Evolutionary conservation across 2,113 vertebrate genomes (phyloP).

Genomic region (Leucoraja erinaceus): DNA sequence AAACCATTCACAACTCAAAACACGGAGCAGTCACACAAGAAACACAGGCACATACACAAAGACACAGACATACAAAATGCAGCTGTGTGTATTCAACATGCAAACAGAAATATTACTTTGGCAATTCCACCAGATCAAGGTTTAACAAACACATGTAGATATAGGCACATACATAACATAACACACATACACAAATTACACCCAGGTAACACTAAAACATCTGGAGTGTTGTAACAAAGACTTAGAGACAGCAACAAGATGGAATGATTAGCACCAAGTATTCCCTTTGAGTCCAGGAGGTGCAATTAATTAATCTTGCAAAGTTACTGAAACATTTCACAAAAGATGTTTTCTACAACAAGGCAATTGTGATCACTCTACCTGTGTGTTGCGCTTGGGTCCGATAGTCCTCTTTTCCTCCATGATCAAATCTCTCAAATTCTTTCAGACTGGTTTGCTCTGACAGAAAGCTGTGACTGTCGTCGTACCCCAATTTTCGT

Average conservation of each 20-base stretch:
- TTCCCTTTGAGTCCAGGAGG: background rate
- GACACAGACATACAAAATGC: too few species aligned
- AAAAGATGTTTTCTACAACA: background rate
- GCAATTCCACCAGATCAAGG: too few species aligned
- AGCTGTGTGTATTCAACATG: too few species aligned
- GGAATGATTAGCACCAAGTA: background rate
- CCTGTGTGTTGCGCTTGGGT: background rate
- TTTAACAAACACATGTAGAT: background rate
- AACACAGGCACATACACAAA: too few species aligned
- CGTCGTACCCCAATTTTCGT: background rate
- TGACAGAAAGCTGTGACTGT: background rate
- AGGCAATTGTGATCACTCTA: background rate
- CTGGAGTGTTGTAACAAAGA: background rate
- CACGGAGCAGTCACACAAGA: too few species aligned
- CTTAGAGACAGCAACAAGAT: background rate
- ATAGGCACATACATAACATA: too few species aligned
- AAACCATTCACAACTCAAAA: background rate
- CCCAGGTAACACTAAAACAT: background rate
- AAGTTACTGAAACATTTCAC: background rate
- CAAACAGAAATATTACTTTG: too few species aligned
- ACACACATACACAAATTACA: background rate
- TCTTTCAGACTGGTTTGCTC: background rate
- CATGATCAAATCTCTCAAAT: background rate
- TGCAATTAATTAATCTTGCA: background rate
- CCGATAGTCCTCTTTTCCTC: background rate